These are phyloP conservation scores for Acromyrmex charruanus DNA, from an alignment of 1,140 invertebrate genomes.

Conservation along the genomic window DNA sequence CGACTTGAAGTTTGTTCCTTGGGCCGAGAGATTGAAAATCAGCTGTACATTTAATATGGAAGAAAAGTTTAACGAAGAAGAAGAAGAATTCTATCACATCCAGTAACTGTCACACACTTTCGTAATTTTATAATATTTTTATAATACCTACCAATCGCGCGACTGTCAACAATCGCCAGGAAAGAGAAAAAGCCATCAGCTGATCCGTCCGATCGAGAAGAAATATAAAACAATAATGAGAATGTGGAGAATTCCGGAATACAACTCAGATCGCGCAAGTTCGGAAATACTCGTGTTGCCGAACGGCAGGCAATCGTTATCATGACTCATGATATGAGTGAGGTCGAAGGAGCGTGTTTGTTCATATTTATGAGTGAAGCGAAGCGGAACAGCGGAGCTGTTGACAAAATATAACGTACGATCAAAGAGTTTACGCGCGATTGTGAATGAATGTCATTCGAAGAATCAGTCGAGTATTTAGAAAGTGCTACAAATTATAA, in stretches of 20 bases:
- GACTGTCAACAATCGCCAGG: constrained; percentile 20
- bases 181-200: constrained; percentile 49
- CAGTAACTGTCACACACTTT: too few species aligned
- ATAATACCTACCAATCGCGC: constrained; percentile 52
- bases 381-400: neutral
- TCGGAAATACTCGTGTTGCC: neutral
- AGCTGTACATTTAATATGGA: too few species aligned
- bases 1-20: too few species aligned
- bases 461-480: too few species aligned
- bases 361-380: neutral
- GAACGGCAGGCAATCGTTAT: neutral
- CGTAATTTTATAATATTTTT: too few species aligned
- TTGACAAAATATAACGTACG: neutral
- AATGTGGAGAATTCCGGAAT: neutral
- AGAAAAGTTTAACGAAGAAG: too few species aligned
- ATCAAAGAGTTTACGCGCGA: neutral
- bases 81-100: too few species aligned
- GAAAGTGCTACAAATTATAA: too few species aligned
- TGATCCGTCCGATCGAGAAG: neutral
- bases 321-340: neutral
- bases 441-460: too few species aligned
- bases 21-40: too few species aligned
- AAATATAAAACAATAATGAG: neutral
- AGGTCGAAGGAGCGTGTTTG: neutral
- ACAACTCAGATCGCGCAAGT: neutral